A percentile compares a stretch with the other conserved stretches of the same genome.
Conservation (phyloP, 2,113 vertebrate genomes). For the Amphilophus citrinellus region DNA sequence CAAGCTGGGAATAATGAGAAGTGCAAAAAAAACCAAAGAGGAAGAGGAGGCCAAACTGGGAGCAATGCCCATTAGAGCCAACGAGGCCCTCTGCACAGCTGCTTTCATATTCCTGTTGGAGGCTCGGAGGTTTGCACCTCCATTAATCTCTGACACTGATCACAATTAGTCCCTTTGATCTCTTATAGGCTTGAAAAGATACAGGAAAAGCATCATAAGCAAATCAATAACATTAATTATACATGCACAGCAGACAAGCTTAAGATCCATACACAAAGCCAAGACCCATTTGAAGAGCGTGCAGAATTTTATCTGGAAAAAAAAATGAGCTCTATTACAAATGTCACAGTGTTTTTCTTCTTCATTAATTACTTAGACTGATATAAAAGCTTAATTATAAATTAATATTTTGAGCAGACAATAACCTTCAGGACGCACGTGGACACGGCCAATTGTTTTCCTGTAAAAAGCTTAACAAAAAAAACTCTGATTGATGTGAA, state of each 20-base stretch:
- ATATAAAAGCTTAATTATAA: not conserved
- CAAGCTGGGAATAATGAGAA: constrained; percentile 75
- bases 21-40: constrained; percentile 35
- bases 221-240: constrained; percentile 81
- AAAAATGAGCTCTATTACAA: not conserved
- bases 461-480: not conserved
- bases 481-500: constrained; percentile 23
- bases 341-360: not conserved
- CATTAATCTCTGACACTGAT: constrained; percentile 82
- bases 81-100: constrained; percentile 68
- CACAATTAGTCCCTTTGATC: constrained; percentile 80
- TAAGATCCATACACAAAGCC: constrained; percentile 50
- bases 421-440: not conserved
- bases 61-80: constrained; percentile 73
- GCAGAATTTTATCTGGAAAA: constrained; percentile 12
- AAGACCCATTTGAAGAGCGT: constrained; percentile 30
- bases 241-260: constrained; percentile 61
- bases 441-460: not conserved
- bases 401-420: not conserved
- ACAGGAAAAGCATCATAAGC: constrained; percentile 66
- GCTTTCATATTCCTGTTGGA: constrained; percentile 70
- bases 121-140: constrained; percentile 62
- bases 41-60: constrained; percentile 54
- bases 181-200: constrained; percentile 56
- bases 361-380: not conserved